Evolutionary conservation across 64 coral and sea anemone species (phyloP), one percentile per base, ranked within the genome.

Genomic region (Pachyseris speciosa): DNA sequence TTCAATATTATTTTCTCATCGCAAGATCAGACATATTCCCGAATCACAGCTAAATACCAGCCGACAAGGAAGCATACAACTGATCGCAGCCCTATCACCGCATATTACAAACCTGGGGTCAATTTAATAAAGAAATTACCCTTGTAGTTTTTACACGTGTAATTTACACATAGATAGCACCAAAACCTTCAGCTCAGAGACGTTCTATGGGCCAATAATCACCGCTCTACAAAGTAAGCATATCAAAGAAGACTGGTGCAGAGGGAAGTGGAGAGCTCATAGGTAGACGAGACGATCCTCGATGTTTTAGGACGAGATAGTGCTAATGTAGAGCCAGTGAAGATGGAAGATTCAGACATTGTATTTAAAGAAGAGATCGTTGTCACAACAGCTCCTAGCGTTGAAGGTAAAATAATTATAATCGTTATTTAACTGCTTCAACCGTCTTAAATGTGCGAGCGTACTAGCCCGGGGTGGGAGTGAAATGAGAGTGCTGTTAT

Each of bases 301-400:
- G 51, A 55, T 7, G 51, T 55, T 55, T 19, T 55, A 55, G 75
- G 48, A 40, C 28, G 75, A 30, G 22, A 80, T 29, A 80, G 48
- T 53, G 26, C 75, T 25, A 80, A 80, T 37, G 31, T 84, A 64
- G 59, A 84, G 80, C 80, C 58, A 50, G 19, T 84, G 57, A 37
- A 84, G 58, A 57, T 84, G 22, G 22, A 34, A 41, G 80, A 66
- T 64, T 64, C 80, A 64, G 80, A 84, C 58, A 64, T 65, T 40
- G 51, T 63, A 53, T 36, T 63, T 63, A 45, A 33, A 84, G 33
- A 16, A 38, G n/a, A 20, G 37, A 15, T 31, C 10, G 2, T 51
- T 51, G 44, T 78, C 4, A 51, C 75, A 48, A 45, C 51, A 49
- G 22, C 75, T 51, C 75, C 75, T 19, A 29, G 40, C 5, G 70